Evolutionary conservation across 1,140 invertebrate species (phyloP).

Genomic region (Dinothrombium tinctorium): DNA sequence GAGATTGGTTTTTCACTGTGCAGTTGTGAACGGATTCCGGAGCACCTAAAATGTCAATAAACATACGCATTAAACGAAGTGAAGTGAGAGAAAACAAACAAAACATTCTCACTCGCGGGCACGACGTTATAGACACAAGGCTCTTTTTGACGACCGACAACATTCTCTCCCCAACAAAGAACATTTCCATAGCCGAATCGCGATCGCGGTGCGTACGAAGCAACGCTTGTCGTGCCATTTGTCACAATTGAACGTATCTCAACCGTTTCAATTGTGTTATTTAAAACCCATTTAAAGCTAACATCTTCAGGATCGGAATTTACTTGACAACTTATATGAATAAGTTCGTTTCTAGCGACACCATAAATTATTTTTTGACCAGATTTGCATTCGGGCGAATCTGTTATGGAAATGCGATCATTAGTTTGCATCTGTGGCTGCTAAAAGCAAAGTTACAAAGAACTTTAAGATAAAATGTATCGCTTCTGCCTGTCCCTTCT

Average conservation of each 20-base stretch:
- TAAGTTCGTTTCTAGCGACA: conserved; percentile 60
- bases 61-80: not conserved
- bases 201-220: conserved; percentile 14
- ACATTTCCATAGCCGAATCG: conserved; percentile 16
- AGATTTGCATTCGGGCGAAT: conserved; percentile 33
- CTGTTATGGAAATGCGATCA: conserved; percentile 20
- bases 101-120: conserved; percentile 14
- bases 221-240: conserved; percentile 12
- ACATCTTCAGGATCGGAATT: conserved; percentile 5
- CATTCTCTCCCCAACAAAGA: conserved; percentile 14
- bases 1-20: conserved; percentile 55
- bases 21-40: conserved; percentile 56
- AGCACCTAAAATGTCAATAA: conserved; percentile 30
- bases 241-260: conserved; percentile 32
- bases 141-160: conserved; percentile 12
- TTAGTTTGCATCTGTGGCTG: not conserved
- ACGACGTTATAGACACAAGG: conserved; percentile 14
- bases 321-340: conserved; percentile 23
- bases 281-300: conserved; percentile 13
- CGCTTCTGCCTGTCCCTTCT: conserved; percentile 62
- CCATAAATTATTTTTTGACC: conserved; percentile 37
- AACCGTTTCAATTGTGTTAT: conserved; percentile 24
- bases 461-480: conserved; percentile 53
- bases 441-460: conserved; percentile 40
- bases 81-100: not conserved